phyloP scores from a whole-genome alignment of 2,113 vertebrate species.

The Hoplias malabaricus region DNA sequence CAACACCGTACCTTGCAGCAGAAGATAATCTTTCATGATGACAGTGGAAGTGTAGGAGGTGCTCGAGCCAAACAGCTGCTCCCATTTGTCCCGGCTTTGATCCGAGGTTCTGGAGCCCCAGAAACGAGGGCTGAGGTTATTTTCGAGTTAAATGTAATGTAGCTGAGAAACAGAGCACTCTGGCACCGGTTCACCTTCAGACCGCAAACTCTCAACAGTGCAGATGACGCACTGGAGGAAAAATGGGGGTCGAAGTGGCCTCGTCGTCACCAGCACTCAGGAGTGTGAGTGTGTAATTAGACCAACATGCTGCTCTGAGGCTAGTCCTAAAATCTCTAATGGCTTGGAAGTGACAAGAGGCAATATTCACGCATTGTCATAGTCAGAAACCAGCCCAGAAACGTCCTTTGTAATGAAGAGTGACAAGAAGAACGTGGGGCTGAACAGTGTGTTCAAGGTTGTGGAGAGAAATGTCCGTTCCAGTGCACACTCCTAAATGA shows the following conservation, averaged over 20 bases:
- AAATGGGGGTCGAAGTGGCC: constrained; percentile 55
- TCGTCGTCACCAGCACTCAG: constrained; percentile 45
- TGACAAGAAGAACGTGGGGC: background rate
- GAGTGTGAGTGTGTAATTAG: constrained; percentile 60
- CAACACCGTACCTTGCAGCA: constrained; percentile 6
- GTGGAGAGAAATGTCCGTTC: no score
- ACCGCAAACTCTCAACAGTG: constrained; percentile 43
- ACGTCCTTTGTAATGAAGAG: background rate
- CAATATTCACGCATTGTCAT: constrained; percentile 43
- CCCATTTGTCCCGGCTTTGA: constrained; percentile 38
- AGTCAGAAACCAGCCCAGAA: background rate
- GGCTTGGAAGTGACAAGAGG: constrained; percentile 56
- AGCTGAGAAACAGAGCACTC: constrained; percentile 10
- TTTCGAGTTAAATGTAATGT: background rate
- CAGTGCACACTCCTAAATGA: no score
- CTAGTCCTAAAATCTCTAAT: constrained; percentile 50
- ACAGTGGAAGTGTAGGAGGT: constrained; percentile 34
- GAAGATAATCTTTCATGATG: constrained; percentile 34
- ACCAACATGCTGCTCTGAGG: constrained; percentile 58
- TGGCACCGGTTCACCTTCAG: constrained; percentile 18
- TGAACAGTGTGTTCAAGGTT: no score
- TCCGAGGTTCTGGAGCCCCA: constrained; percentile 28
- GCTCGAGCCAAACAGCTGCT: constrained; percentile 32
- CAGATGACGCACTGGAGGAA: constrained; percentile 60
- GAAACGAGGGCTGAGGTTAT: background rate